Conservation (phyloP, 2,797 vertebrate species). For the Otolemur crassicaudatus region DNA sequence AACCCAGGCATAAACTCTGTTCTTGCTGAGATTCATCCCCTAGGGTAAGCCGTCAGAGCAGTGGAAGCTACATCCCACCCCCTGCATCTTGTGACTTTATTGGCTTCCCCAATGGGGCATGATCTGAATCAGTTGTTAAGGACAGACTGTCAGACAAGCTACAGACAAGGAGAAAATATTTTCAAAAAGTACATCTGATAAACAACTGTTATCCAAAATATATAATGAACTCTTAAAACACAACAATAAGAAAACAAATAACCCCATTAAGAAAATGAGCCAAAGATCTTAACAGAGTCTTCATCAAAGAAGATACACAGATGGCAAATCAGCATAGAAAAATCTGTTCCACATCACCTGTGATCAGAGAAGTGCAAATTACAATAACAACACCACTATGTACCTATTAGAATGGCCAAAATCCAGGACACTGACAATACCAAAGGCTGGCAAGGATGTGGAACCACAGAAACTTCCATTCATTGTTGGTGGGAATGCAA, state of each 20-base stretch:
- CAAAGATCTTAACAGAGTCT: neutral
- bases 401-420: neutral
- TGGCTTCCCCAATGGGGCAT: neutral
- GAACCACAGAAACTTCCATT: accelerated
- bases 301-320: neutral
- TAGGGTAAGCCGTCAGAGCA: neutral
- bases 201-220: neutral
- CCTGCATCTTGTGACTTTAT: neutral
- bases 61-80: neutral
- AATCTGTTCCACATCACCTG: accelerated
- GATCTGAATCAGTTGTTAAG: neutral
- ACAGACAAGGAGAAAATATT: neutral
- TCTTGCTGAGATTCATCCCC: neutral
- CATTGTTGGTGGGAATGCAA: neutral
- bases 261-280: neutral
- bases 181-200: neutral
- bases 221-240: neutral
- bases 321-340: neutral
- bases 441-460: accelerated
- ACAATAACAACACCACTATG: accelerated
- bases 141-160: neutral
- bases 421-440: neutral
- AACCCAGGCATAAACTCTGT: neutral
- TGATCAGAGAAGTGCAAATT: neutral
- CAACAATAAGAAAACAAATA: conserved; percentile 25